Conservation (phyloP, 2,797 vertebrate species). For the Hippoglossus hippoglossus region DNA sequence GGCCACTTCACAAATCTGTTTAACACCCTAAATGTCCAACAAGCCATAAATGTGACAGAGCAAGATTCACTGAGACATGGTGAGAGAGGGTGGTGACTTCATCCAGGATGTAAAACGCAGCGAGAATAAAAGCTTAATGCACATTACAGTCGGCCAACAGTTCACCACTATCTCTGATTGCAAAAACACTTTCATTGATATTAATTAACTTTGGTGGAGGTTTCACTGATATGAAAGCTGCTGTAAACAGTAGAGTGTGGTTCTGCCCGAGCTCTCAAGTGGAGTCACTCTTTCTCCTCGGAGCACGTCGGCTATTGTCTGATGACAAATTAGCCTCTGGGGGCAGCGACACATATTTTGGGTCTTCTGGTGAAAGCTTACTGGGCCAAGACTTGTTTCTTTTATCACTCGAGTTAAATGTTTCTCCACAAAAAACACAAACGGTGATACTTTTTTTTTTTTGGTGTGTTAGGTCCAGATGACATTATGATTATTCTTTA, state of each 20-base stretch:
- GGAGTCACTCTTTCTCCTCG: background rate
- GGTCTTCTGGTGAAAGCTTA: too few species aligned
- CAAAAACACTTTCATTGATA: background rate
- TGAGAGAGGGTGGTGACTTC: background rate
- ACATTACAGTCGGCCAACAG: background rate
- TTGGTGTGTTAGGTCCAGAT: too few species aligned
- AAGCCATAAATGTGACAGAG: background rate
- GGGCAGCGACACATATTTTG: too few species aligned
- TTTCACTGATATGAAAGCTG: background rate
- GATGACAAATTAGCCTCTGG: too few species aligned
- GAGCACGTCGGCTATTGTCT: too few species aligned
- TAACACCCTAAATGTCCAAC: background rate
- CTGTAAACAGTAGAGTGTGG: background rate
- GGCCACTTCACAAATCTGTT: background rate
- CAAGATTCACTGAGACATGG: background rate
- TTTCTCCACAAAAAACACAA: too few species aligned
- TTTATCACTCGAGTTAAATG: too few species aligned
- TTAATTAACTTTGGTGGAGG: background rate
- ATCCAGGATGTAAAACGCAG: too few species aligned
- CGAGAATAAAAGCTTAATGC: background rate
- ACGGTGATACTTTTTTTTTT: too few species aligned
- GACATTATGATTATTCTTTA: too few species aligned
- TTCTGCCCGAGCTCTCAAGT: background rate
- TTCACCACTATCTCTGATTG: background rate
- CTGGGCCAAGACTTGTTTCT: too few species aligned